These are phyloP conservation scores for Physella acuta DNA, from an alignment of 1,140 invertebrate species.

Conservation along the genomic window DNA sequence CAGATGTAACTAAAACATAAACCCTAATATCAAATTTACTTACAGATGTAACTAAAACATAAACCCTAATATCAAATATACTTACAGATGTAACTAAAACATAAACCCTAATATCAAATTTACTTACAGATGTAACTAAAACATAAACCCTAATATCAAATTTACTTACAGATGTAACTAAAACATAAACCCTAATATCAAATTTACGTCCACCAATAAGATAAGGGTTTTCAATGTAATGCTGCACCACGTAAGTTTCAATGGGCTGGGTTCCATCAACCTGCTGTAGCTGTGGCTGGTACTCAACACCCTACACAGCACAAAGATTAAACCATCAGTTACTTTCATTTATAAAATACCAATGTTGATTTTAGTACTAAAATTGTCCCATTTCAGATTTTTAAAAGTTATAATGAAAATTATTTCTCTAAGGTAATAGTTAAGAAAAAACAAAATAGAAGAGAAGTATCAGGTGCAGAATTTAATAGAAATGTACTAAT, in stretches of 20 bases:
- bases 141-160: constrained; percentile 58
- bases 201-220: constrained; percentile 58
- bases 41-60: too few species aligned
- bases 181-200: constrained; percentile 55
- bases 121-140: constrained; percentile 52
- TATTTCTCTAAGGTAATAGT: too few species aligned
- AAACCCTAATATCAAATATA: too few species aligned
- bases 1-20: too few species aligned
- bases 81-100: too few species aligned
- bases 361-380: neutral
- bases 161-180: constrained; percentile 58
- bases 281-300: constrained; percentile 35
- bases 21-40: too few species aligned
- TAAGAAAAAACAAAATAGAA: too few species aligned
- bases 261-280: constrained; percentile 37
- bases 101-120: too few species aligned
- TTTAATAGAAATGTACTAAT: too few species aligned
- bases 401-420: too few species aligned
- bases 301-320: constrained; percentile 50
- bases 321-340: neutral
- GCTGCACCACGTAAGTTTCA: constrained; percentile 56
- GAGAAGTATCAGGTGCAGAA: too few species aligned
- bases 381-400: too few species aligned
- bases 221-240: constrained; percentile 56
- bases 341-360: neutral